phyloP scores from a whole-genome alignment of 2,888 invertebrate species.

The Lydus trimaculatus region DNA sequence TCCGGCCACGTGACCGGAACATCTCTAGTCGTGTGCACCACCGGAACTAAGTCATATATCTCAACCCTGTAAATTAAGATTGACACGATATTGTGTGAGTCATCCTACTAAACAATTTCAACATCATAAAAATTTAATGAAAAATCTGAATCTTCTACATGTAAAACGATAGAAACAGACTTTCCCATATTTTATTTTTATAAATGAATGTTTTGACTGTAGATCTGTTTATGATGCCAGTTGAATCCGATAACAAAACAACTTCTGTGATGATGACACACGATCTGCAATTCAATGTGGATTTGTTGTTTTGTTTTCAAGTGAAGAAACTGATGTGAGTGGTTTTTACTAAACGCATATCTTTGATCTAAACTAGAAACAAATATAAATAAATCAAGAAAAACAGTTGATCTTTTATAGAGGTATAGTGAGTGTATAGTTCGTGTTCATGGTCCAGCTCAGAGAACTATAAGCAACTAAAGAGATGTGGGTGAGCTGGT shows the following conservation, averaged over 20 bases:
- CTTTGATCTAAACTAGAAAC: neutral
- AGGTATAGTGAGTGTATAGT: constrained; percentile 17
- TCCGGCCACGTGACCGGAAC: constrained; percentile 60
- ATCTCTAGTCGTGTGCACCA: constrained; percentile 52
- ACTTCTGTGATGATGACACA: neutral
- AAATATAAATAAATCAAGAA: constrained; percentile 16
- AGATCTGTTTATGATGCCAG: neutral
- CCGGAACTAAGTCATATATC: constrained; percentile 54
- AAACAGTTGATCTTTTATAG: constrained; percentile 9
- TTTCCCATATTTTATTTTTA: neutral
- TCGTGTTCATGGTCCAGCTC: constrained; percentile 27
- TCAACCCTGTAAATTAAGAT: constrained; percentile 36
- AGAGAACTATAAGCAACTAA: constrained; percentile 16
- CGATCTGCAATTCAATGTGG: neutral
- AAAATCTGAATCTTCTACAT: neutral
- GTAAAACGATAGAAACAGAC: neutral
- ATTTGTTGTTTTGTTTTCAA: constrained; percentile 5
- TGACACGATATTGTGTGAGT: constrained; percentile 22
- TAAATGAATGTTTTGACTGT: neutral
- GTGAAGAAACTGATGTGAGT: neutral
- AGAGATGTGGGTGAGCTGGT: constrained; percentile 36
- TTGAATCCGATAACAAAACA: neutral
- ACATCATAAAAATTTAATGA: neutral
- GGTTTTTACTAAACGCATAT: neutral
- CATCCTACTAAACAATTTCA: neutral